Evolutionary conservation across 2,113 vertebrate genomes (phyloP), one percentile per base, ranked within the genome.

Genomic region (Syrrhaptes paradoxus): DNA sequence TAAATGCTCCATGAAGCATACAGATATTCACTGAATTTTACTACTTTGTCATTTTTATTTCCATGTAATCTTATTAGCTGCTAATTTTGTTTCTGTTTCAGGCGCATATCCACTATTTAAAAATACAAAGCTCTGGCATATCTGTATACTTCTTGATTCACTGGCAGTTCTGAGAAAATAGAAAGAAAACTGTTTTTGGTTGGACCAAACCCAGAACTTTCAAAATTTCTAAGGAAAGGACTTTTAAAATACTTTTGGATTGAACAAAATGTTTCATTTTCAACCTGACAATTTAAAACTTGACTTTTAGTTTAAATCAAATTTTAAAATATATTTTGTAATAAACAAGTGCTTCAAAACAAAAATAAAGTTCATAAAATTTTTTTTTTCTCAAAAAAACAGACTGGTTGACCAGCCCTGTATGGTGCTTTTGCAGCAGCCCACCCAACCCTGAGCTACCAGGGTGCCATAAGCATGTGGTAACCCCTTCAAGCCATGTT

Each of bases 391-490:
- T 24, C 6, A 41, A 46, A 52, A 72, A 31, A 12, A 2, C 28
- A 57, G 3, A 11, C 22, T 48, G 13, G 11, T 5, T 41, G 38
- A 36, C 16, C 18, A 52, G 4, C 14, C 9, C 38, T 82, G 17
- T 25, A 29, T 22, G 17, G 10, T 63, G 36, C 6, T 86, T 90
- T 77, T 54, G 52, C 28, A 73, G 22, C 26, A 51, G 31, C 28
- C 26, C 6, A 1, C 31, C 38, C 41, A 78, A 28, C 20, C 25
- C 45, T 29, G 4, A 43, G 38, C 26, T 51, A 21, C 13, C 6
- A 1, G 0, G 8, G 10, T 83, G 17, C 48, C 4, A 0, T 43
- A n/a, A 52, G 34, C 25, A 21, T 2, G 1, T 59, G 25, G 19
- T 58, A 10, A 4, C 8, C 15, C 13, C 2, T 7, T 18, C 17